Evolutionary conservation across 2,113 vertebrate species (phyloP).

Genomic region (Pungitius pungitius): DNA sequence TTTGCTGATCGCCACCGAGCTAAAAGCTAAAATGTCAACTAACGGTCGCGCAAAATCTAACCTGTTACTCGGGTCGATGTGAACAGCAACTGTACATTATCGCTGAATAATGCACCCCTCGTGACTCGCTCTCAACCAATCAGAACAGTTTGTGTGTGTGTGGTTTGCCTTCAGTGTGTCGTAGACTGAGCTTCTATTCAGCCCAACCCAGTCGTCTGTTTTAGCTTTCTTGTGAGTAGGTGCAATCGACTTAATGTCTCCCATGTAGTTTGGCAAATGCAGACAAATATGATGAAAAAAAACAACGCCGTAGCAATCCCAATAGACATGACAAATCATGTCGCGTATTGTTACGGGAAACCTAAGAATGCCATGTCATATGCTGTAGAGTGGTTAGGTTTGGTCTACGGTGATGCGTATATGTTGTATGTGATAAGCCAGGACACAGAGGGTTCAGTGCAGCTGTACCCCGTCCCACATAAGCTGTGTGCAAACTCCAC

Average conservation of each 20-base stretch:
- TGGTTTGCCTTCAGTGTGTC: neutral
- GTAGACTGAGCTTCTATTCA: neutral
- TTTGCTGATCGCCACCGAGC: too few species aligned
- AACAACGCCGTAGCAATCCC: neutral
- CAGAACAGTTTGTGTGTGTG: too few species aligned
- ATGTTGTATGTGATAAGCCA: constrained; percentile 53
- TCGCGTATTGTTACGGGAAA: neutral
- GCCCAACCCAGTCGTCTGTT: neutral
- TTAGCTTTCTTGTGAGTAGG: neutral
- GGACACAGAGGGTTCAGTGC: constrained; percentile 78
- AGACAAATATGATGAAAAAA: neutral
- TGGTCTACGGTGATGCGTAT: neutral
- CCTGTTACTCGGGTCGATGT: too few species aligned
- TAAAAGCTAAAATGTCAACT: too few species aligned
- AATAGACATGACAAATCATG: neutral
- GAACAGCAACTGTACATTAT: too few species aligned
- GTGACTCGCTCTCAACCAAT: too few species aligned
- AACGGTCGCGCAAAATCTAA: too few species aligned
- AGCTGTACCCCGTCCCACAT: constrained; percentile 77
- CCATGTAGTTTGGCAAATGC: neutral
- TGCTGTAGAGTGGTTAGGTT: constrained; percentile 59
- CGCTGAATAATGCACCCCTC: too few species aligned
- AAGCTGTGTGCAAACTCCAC: constrained; percentile 42
- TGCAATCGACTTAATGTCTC: neutral
- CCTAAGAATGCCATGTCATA: neutral